These are phyloP conservation scores for Heterocephalus glaber DNA, from an alignment of 2,113 vertebrate genomes.

Conservation along the genomic window DNA sequence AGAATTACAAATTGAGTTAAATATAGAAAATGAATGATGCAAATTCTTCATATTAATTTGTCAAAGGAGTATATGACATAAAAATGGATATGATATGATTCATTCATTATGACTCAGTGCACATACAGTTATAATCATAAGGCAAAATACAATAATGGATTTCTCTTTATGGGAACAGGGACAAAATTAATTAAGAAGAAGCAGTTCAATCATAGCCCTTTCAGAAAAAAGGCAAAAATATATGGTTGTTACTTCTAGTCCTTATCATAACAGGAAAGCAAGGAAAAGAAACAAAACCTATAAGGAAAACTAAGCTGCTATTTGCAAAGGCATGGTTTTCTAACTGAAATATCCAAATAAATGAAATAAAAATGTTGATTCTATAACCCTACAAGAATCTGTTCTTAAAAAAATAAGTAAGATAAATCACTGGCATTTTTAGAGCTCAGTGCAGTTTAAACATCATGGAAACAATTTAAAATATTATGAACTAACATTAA, in stretches of 20 bases:
- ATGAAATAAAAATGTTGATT: neutral
- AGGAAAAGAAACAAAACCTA: neutral
- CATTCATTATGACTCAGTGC: neutral
- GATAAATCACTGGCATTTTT: neutral
- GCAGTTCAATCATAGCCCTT: neutral
- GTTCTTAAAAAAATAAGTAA: neutral
- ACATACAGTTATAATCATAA: neutral
- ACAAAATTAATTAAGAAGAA: neutral
- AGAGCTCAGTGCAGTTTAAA: neutral
- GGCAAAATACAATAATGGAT: neutral
- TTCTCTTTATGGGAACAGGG: neutral
- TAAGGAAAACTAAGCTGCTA: neutral
- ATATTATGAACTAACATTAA: neutral
- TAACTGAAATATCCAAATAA: neutral
- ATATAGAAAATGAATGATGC: neutral
- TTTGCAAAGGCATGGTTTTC: neutral
- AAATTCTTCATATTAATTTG: neutral
- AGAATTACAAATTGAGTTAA: neutral
- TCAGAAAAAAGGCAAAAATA: neutral
- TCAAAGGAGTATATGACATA: neutral
- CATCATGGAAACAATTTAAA: neutral
- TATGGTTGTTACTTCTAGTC: neutral
- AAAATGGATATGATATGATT: neutral
- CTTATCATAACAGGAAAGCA: neutral
- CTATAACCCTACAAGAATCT: neutral